Conservation (phyloP, 2,113 vertebrate genomes). For the Corynorhinus townsendii region DNA sequence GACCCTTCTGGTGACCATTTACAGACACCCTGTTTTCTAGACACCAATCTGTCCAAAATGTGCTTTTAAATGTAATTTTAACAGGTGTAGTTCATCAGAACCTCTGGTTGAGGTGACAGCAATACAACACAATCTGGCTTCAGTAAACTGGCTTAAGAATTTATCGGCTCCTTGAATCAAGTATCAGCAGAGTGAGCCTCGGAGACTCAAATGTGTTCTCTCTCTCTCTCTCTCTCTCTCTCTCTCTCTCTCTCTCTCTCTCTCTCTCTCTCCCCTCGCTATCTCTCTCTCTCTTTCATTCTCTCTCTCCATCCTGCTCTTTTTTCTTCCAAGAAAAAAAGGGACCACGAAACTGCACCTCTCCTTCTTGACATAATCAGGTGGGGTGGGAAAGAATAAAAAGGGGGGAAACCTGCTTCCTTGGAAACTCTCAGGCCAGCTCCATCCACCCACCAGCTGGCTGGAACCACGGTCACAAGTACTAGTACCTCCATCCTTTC, state of each 20-base stretch:
- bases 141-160: not conserved
- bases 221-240: not conserved
- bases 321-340: not conserved
- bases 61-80: not conserved
- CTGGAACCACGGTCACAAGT: not conserved
- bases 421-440: not conserved
- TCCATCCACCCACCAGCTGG: not conserved
- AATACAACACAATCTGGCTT: not conserved
- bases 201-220: not conserved
- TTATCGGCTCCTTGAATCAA: not conserved
- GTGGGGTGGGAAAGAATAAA: not conserved
- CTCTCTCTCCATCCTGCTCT: not conserved
- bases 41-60: not conserved
- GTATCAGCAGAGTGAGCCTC: not conserved
- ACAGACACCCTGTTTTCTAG: not conserved
- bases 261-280: no score
- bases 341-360: not conserved
- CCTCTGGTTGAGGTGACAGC: not conserved
- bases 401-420: no score
- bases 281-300: no score
- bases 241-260: not conserved
- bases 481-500: not conserved
- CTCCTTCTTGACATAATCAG: not conserved
- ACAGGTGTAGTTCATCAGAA: not conserved
- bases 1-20: not conserved